Percentiles rank a stretch among this genome's conserved stretches.
phyloP scores from a whole-genome alignment of 2,113 vertebrate genomes.

The Leptobrachium leishanense region DNA sequence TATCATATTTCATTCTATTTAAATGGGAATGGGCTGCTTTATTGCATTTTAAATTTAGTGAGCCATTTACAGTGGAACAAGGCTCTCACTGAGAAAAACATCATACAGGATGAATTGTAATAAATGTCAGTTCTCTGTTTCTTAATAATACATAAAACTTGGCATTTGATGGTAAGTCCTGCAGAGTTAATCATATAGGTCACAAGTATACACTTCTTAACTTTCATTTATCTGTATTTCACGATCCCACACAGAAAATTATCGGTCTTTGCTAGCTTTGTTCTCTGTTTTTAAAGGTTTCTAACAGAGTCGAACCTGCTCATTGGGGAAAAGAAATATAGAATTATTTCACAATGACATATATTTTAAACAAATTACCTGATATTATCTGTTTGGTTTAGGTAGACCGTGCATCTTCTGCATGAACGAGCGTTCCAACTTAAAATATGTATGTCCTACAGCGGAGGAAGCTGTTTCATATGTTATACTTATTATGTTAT shows the following conservation, averaged over 20 bases:
- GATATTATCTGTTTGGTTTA: slow-evolving; percentile 4
- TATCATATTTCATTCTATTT: neutral
- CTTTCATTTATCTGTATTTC: slow-evolving; percentile 44
- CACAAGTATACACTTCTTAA: slow-evolving; percentile 44
- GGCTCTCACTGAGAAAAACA: slow-evolving; percentile 34
- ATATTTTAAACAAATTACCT: slow-evolving; percentile 1
- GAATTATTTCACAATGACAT: neutral
- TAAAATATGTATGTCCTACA: neutral
- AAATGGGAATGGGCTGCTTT: neutral
- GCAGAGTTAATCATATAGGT: slow-evolving; percentile 48
- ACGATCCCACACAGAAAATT: slow-evolving; percentile 43
- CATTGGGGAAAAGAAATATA: slow-evolving; percentile 10
- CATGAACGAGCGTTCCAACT: neutral
- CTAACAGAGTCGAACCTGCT: slow-evolving; percentile 13
- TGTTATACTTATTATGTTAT: neutral
- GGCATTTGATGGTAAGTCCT: slow-evolving; percentile 46
- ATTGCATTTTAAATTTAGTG: slow-evolving; percentile 30
- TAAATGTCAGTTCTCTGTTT: slow-evolving; percentile 47
- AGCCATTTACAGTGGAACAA: slow-evolving; percentile 28
- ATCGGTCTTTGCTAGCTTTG: slow-evolving; percentile 33
- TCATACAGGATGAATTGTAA: slow-evolving; percentile 39
- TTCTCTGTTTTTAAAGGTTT: slow-evolving; percentile 41
- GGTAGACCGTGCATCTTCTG: neutral
- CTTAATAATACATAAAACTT: slow-evolving; percentile 47
- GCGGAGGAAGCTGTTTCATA: neutral